Evolutionary conservation across 2,888 invertebrate species (phyloP).

Genomic region (Willowsia nigromaculata): DNA sequence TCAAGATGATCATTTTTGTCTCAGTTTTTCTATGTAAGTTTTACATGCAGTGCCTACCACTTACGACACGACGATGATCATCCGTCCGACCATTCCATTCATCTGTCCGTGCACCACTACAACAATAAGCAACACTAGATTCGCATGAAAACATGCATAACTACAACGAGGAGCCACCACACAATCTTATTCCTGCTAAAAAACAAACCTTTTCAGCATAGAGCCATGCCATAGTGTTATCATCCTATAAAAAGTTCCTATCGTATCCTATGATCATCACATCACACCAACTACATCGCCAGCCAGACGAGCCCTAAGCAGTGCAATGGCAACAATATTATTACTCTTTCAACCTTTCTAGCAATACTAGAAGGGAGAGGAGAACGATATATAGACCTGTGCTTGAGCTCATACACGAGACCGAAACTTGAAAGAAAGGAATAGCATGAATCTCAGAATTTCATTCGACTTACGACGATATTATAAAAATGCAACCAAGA

Average conservation of each 20-base stretch:
- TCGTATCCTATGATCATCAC: slow-evolving; percentile 17
- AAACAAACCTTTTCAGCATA: background rate
- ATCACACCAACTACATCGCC: background rate
- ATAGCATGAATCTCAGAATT: background rate
- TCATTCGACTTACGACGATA: slow-evolving; percentile 5
- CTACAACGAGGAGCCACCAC: slow-evolving; percentile 9
- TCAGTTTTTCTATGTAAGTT: slow-evolving; percentile 25
- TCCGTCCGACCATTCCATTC: slow-evolving; percentile 63
- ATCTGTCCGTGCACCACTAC: slow-evolving; percentile 62
- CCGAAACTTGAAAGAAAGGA: background rate
- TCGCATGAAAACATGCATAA: slow-evolving; percentile 62
- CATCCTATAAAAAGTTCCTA: background rate
- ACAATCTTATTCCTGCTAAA: background rate
- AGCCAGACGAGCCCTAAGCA: background rate
- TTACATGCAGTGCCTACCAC: slow-evolving; percentile 4
- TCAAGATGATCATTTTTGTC: slow-evolving; percentile 37
- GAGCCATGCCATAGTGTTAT: background rate
- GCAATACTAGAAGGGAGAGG: background rate
- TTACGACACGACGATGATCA: slow-evolving; percentile 31
- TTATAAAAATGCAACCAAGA: slow-evolving; percentile 22
- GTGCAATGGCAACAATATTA: slow-evolving; percentile 16
- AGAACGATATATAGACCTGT: background rate
- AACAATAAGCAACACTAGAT: slow-evolving; percentile 67
- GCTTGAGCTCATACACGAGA: background rate
- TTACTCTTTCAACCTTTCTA: slow-evolving; percentile 27